These are phyloP conservation scores for Macropus fuliginosus DNA, from an alignment of 2,797 vertebrate species.

Conservation along the genomic window DNA sequence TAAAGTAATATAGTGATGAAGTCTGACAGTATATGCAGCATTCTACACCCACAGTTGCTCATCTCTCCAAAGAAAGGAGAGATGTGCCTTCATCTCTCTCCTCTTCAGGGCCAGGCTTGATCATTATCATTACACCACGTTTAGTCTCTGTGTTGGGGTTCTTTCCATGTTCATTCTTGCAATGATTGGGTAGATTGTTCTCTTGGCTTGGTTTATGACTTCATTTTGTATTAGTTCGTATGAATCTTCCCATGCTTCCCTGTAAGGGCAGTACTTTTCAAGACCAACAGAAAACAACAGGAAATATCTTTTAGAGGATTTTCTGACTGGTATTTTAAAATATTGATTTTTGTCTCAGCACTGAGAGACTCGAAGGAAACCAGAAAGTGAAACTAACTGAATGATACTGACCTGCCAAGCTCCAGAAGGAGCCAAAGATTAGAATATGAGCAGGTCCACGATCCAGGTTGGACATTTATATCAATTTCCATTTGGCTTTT, in stretches of 20 bases:
- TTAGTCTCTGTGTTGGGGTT: not conserved
- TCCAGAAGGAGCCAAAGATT: not conserved
- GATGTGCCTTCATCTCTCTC: not conserved
- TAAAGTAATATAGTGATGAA: not conserved
- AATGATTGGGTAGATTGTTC: not conserved
- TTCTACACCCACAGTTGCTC: not conserved
- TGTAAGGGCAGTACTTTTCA: not conserved
- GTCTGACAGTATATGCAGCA: not conserved
- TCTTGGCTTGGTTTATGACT: not conserved
- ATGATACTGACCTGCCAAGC: not conserved
- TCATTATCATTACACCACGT: not conserved
- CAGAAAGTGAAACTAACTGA: constrained; percentile 59
- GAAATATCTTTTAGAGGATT: constrained; percentile 48
- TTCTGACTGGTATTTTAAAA: constrained; percentile 42
- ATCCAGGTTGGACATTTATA: not conserved
- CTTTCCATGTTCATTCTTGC: not conserved
- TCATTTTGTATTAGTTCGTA: not conserved
- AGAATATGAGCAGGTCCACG: not conserved
- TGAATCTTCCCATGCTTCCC: not conserved
- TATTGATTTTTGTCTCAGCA: constrained; percentile 44
- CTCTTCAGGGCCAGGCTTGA: not conserved
- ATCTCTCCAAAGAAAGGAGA: not conserved
- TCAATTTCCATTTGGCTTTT: not conserved
- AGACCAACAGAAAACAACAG: constrained; percentile 29
- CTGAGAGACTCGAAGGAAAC: constrained; percentile 25